Percentiles rank a stretch among this genome's conserved stretches.
Evolutionary conservation across 2,113 vertebrate species (phyloP).

Genomic region (Dromiciops gliroides): DNA sequence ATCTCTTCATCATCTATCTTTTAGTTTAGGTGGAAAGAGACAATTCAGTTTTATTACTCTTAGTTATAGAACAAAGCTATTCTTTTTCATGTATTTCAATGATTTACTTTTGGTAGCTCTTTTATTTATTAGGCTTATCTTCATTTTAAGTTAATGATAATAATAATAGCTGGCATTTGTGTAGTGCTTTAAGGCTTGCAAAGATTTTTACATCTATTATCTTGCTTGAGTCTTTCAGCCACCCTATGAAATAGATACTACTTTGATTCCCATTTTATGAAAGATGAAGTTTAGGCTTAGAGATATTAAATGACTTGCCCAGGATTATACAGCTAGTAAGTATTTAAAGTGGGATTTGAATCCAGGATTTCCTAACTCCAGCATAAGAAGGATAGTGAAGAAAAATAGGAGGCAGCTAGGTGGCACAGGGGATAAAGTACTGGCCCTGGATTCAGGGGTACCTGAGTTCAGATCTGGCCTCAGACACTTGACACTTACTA

Average conservation of each 20-base stretch:
- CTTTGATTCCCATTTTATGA: not conserved
- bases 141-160: constrained; percentile 19
- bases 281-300: not conserved
- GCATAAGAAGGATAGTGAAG: too few species aligned
- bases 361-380: not conserved
- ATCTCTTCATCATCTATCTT: not conserved
- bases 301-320: not conserved
- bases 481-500: too few species aligned
- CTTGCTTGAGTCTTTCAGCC: not conserved
- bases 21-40: not conserved
- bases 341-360: not conserved
- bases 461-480: too few species aligned
- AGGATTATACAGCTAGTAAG: not conserved
- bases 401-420: too few species aligned
- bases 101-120: constrained; percentile 9
- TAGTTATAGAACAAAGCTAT: constrained; percentile 13
- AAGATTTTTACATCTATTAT: not conserved
- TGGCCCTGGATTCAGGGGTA: too few species aligned
- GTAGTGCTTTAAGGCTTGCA: not conserved
- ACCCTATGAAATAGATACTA: not conserved
- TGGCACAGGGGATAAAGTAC: too few species aligned
- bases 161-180: not conserved
- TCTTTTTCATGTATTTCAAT: constrained; percentile 10
- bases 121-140: not conserved
- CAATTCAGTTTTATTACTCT: constrained; percentile 9